Base-by-base conservation (phyloP, 2,888 invertebrate species). In the Norana najaformis region DNA sequence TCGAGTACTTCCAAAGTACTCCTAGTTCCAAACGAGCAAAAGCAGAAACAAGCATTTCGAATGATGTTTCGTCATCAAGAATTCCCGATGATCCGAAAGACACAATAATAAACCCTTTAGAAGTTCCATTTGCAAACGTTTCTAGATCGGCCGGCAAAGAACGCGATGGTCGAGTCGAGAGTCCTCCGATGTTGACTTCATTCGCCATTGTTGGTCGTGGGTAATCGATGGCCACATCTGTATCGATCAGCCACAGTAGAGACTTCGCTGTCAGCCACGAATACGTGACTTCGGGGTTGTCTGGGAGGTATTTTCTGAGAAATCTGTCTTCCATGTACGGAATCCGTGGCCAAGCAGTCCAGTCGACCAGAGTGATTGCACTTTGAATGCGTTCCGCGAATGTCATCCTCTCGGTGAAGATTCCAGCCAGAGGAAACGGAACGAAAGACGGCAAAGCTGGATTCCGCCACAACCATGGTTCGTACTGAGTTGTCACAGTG, bases 151-250 rank as follows among this genome's bases (percentile, higher is more conserved):
- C 88, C 35, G 91, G 69, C 34, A 91, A 88, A 1, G 91, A 88
- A 89, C 88, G 90, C 4, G 91, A 88, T 23, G 91, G 91, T 53
- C 88, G 89, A 13, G 90, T 90, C 23, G 90, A 85, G 47, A 91
- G 82, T 18, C 91, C 91, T 3, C 91, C 91, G 36, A 91, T 89
- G 39, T 90, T 39, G 38, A 91, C 89, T 88, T 90, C 91, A 83
- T 91, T 91, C 30, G 91, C 90, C 91, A 91, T 91, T 16, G 88
- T 89, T 13, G 91, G 91, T 41, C 90, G 88, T 16, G 91, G 89
- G 83, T 90, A 91, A 37, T 91, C 91, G n/a, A 91, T 83, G 8
- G 90, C 53, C 0, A 90, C 36, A 82, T 91, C 91, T 3, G 91
- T 83, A 89, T 91, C 91, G n/a, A 91, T 82, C 18, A 91, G 47